These are phyloP conservation scores for Ligdia adustata DNA, from an alignment of 2,888 invertebrate species.

Conservation along the genomic window DNA sequence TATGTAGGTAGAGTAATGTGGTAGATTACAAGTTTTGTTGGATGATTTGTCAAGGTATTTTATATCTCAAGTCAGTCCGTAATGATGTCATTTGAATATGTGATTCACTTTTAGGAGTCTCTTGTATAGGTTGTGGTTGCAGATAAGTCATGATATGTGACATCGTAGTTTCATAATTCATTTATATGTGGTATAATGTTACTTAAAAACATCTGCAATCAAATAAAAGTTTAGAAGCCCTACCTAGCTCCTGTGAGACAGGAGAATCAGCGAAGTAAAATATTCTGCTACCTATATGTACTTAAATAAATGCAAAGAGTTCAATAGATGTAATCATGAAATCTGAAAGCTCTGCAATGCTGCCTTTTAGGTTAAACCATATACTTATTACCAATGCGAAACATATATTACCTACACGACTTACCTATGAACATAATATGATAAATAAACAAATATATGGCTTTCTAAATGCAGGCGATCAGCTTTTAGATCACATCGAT, in stretches of 20 bases:
- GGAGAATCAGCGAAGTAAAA: slow-evolving; percentile 9
- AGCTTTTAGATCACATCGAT: slow-evolving; percentile 29
- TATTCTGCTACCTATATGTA: neutral
- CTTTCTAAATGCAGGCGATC: slow-evolving; percentile 26
- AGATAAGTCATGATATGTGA: slow-evolving; percentile 1
- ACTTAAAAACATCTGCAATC: slow-evolving; percentile 34
- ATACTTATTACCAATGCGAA: no score
- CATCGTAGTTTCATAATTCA: no score
- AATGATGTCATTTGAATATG: neutral
- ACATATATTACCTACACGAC: no score
- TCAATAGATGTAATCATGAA: slow-evolving; percentile 23
- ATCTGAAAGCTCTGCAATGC: slow-evolving; percentile 27
- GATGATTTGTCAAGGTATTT: slow-evolving; percentile 6
- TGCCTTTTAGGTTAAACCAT: no score
- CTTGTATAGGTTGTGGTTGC: slow-evolving; percentile 6
- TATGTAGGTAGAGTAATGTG: no score
- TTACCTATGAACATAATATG: no score
- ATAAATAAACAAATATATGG: no score
- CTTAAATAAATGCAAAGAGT: no score
- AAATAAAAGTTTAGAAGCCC: slow-evolving; percentile 38
- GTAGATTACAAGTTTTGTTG: no score
- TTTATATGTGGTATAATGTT: no score
- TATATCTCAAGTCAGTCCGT: slow-evolving; percentile 4
- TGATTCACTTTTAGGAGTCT: slow-evolving; percentile 11
- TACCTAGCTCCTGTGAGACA: slow-evolving; percentile 26